Base-by-base conservation (phyloP, 2,113 vertebrate species). In the Clupea harengus region DNA sequence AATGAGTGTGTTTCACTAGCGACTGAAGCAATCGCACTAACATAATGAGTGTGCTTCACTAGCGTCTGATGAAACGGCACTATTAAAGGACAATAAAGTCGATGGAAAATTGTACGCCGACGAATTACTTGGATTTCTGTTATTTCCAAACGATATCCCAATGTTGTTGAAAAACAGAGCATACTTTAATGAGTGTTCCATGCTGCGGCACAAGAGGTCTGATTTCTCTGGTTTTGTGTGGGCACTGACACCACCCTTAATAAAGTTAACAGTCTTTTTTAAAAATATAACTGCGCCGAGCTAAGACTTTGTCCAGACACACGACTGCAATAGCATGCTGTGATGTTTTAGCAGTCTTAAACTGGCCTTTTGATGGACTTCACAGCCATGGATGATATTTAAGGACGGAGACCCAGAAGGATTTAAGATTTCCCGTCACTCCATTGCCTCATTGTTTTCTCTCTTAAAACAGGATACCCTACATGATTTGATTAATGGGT, bases 201-300 rank as follows among this genome's bases (percentile, higher is more conserved):
- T 64, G 47, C 47, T n/a, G 57, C 57, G 6, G 57, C 10, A 11
- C 10, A 49, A 49, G 47, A 49, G 10, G 0, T 49, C 47, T 8
- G 47, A 49, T 54, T 54, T 54, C 13, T 18, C 11, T 28, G 64
- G 64, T 72, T 72, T 72, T 32, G 32, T 32, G 64, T 28, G n/a
- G 64, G n/a, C 64, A 72, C 7, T 72, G 64, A 28, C 64, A 72
- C n/a, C 64, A 72, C 64, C 64, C 64, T 72, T 72, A 32, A 72
- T 72, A 72, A 72, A 72, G 28, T 72, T 72, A 25, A 72, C 28
- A 32, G 32, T 32, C 25, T 32, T 25, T 72, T 10, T 25, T 72
- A 32, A 72, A 72, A 32, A 3, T 32, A 7, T 72, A 72, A 72
- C 25, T 15, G 13, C 10, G 2, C 9, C 10, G 8, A 18, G 52